Conservation (phyloP, 2,888 invertebrate genomes). For the Amphiduros pacificus region DNA sequence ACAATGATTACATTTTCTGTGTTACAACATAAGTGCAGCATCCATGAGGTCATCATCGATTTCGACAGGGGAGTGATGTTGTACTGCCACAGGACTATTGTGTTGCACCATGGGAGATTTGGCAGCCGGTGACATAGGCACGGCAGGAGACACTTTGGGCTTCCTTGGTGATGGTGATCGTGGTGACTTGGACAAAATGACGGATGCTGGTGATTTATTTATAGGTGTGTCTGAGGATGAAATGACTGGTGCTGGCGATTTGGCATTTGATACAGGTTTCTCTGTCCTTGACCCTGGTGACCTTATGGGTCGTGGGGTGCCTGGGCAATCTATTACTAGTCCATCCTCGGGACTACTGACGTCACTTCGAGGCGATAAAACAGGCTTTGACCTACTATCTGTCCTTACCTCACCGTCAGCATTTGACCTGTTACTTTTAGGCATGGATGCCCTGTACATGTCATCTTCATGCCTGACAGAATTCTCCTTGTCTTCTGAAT, state of each 20-base stretch:
- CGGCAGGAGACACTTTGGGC: background rate
- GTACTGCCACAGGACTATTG: conserved; percentile 4
- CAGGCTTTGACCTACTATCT: conserved; percentile 6
- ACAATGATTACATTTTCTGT: no score
- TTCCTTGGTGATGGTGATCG: conserved; percentile 6
- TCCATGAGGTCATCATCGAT: conserved; percentile 91
- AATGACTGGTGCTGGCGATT: background rate
- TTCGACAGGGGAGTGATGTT: conserved; percentile 65
- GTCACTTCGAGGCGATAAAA: conserved; percentile 44
- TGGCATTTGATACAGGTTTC: conserved; percentile 3
- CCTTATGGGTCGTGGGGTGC: conserved; percentile 27
- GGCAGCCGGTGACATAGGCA: conserved; percentile 13
- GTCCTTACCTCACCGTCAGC: conserved; percentile 5
- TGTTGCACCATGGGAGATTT: conserved; percentile 11
- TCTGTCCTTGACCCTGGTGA: conserved; percentile 9
- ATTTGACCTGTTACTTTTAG: conserved; percentile 28
- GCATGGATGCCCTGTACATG: conserved; percentile 43
- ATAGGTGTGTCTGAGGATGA: background rate
- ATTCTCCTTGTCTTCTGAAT: conserved; percentile 24
- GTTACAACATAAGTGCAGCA: conserved; percentile 65
- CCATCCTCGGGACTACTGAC: conserved; percentile 57
- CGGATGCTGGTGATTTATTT: conserved; percentile 2
- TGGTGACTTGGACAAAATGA: conserved; percentile 2
- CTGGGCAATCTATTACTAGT: conserved; percentile 56
- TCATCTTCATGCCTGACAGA: conserved; percentile 29